A percentile compares a stretch with the other conserved stretches of the same genome.
These are phyloP conservation scores for Philotrypesis tridentata DNA, from an alignment of 1,140 invertebrate genomes.

Conservation along the genomic window DNA sequence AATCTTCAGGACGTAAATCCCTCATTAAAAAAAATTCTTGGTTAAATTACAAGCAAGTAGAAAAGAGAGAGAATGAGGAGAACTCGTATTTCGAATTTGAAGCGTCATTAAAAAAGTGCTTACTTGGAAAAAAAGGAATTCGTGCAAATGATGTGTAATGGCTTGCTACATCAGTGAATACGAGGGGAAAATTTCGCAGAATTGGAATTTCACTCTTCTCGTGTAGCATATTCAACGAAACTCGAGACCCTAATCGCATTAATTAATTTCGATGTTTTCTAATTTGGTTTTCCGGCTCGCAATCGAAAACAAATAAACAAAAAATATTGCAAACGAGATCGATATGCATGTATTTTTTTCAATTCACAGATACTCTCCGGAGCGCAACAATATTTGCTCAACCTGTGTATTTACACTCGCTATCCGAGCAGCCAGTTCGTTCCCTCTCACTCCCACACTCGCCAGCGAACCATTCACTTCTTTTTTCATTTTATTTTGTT, in stretches of 20 bases:
- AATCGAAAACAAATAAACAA: not conserved
- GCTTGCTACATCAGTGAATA: not conserved
- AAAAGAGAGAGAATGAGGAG: not conserved
- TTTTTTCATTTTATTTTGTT: no score
- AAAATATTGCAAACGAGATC: not conserved
- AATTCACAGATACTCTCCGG: not conserved
- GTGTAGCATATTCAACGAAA: no score
- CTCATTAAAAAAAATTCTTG: not conserved
- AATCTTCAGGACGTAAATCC: not conserved
- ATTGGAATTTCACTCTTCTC: no score
- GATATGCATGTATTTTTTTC: not conserved
- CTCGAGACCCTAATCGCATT: not conserved
- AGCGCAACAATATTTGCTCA: not conserved
- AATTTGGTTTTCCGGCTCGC: not conserved
- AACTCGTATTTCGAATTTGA: not conserved
- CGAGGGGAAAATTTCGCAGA: not conserved
- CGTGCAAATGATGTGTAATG: not conserved
- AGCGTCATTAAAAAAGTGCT: not conserved
- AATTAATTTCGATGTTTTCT: not conserved
- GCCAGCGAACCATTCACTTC: not conserved
- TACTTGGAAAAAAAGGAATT: not conserved
- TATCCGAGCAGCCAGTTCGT: not conserved
- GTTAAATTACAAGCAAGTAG: not conserved
- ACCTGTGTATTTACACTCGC: not conserved
- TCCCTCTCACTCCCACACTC: not conserved